Evolutionary conservation across 1,140 invertebrate genomes (phyloP).

Genomic region (Onthophagus taurus): DNA sequence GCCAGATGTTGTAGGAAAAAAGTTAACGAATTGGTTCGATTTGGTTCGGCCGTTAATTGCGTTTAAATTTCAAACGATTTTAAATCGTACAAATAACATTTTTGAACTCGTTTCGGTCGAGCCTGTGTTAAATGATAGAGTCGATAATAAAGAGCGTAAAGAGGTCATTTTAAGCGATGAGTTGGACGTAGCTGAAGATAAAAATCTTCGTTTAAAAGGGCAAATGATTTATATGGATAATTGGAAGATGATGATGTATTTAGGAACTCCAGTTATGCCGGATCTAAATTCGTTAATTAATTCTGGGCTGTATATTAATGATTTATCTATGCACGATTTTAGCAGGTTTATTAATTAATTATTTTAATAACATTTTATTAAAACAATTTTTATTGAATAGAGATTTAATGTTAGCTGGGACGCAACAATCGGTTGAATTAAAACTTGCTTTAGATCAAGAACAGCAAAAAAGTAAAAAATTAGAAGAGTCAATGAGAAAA

Average conservation of each 20-base stretch:
- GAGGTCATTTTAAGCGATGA: conserved; percentile 52
- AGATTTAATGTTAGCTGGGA: conserved; percentile 92
- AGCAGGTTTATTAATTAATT: conserved; percentile 75
- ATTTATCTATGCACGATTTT: conserved; percentile 96
- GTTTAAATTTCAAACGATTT: conserved; percentile 90
- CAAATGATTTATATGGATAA: conserved; percentile 99
- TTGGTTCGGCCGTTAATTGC: conserved; percentile 83
- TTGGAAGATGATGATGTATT: conserved; percentile 94
- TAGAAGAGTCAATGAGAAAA: conserved; percentile 94
- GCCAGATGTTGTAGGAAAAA: conserved; percentile 75
- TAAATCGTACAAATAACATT: conserved; percentile 90
- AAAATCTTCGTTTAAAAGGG: conserved; percentile 74
- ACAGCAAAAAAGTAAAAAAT: conserved; percentile 90
- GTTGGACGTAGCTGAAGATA: conserved; percentile 50
- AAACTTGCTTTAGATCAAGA: conserved; percentile 94
- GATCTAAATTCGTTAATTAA: conserved; percentile 82
- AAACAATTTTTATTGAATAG: conserved; percentile 42
- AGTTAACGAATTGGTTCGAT: conserved; percentile 85
- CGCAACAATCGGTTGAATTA: conserved; percentile 93
- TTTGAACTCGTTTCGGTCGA: conserved; percentile 89
- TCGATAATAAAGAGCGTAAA: conserved; percentile 47
- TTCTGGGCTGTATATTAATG: conserved; percentile 91
- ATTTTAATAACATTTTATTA: too few species aligned
- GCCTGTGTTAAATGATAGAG: conserved; percentile 60
- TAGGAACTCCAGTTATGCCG: conserved; percentile 92